Conservation (phyloP, 2,888 invertebrate species). For the Melipona bicolor region DNA sequence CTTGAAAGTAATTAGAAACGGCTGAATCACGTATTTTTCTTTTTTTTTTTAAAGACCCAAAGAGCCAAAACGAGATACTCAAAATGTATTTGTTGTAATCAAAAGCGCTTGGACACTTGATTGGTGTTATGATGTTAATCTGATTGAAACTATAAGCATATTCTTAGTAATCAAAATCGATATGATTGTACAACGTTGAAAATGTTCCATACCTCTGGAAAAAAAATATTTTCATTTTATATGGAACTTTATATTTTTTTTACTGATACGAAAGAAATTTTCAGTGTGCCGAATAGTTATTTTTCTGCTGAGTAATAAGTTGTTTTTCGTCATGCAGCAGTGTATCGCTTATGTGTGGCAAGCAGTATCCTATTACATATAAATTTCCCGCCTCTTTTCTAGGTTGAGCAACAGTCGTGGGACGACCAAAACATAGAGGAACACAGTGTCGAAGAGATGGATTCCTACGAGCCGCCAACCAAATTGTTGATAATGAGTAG, state of each 20-base stretch:
- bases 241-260: constrained; percentile 1
- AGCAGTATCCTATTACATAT: neutral
- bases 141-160: constrained; percentile 63
- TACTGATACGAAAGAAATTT: constrained; percentile 27
- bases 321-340: constrained; percentile 25
- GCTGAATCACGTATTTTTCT: neutral
- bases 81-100: constrained; percentile 21
- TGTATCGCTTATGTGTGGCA: neutral
- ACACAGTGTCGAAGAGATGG: constrained; percentile 63
- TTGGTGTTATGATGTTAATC: constrained; percentile 62
- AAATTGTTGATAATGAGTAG: constrained; percentile 74
- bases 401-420: constrained; percentile 75
- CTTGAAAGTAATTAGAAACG: constrained; percentile 17
- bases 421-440: constrained; percentile 77
- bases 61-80: neutral
- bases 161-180: constrained; percentile 66
- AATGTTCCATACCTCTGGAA: constrained; percentile 20
- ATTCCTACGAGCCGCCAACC: constrained; percentile 72
- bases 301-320: constrained; percentile 25
- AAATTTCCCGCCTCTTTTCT: constrained; percentile 16
- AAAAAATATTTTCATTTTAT: constrained; percentile 26
- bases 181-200: constrained; percentile 19
- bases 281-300: constrained; percentile 57
- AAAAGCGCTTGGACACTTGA: constrained; percentile 68
- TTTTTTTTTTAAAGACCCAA: neutral